A percentile compares a stretch with the other conserved stretches of the same genome.
Conservation (phyloP, 2,113 vertebrate species). For the Ceyx melanurus region DNA sequence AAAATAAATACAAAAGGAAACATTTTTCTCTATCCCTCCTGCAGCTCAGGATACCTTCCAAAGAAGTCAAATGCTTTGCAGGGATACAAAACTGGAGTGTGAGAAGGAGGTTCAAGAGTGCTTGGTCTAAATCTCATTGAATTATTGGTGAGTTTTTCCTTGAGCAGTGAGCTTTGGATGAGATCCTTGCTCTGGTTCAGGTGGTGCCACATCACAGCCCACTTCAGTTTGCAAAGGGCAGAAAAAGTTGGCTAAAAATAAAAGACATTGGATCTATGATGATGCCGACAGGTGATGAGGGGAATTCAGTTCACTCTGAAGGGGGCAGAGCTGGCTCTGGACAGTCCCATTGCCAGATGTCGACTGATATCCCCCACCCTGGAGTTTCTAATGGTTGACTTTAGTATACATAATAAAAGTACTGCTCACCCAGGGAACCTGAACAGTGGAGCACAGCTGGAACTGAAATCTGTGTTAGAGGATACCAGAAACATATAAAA, state of each 20-base stretch:
- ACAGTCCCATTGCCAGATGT: too few relatives aligned
- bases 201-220: neutral
- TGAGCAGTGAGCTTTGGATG: neutral
- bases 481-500: neutral
- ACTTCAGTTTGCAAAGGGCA: too few relatives aligned
- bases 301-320: too few relatives aligned
- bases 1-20: constrained; percentile 7
- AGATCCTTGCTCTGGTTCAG: neutral
- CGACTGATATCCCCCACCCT: neutral
- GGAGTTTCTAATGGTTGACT: neutral
- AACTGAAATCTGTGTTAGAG: neutral
- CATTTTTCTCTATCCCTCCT: neutral
- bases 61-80: neutral
- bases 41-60: neutral
- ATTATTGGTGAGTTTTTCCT: neutral
- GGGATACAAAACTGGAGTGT: neutral
- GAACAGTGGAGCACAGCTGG: neutral
- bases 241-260: too few relatives aligned
- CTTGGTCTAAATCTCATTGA: neutral
- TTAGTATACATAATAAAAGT: neutral
- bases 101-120: neutral
- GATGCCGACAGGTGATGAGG: too few relatives aligned
- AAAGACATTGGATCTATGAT: too few relatives aligned
- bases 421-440: neutral
- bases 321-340: too few relatives aligned